These are phyloP conservation scores for Meloe dianella DNA, from an alignment of 2,888 invertebrate genomes.

Conservation along the genomic window DNA sequence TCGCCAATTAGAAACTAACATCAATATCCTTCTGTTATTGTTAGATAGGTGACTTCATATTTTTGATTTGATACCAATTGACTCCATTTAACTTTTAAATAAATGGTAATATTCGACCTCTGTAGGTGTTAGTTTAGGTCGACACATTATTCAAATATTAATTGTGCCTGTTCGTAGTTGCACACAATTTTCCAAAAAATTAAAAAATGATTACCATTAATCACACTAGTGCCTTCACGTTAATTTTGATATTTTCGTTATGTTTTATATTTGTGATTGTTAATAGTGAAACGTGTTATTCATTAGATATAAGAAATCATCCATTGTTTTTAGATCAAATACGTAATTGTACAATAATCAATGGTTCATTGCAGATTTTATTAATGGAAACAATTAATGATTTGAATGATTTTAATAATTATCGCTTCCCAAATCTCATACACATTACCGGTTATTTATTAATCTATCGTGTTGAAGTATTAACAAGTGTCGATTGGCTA, in stretches of 20 bases:
- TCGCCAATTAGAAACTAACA: background rate
- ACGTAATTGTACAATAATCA: slow-evolving; percentile 74
- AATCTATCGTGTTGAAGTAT: slow-evolving; percentile 76
- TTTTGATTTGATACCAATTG: background rate
- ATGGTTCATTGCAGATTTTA: slow-evolving; percentile 78
- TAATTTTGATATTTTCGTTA: background rate
- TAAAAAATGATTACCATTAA: too few relatives aligned
- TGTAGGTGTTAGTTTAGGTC: background rate
- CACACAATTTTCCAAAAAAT: background rate
- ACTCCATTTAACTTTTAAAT: background rate
- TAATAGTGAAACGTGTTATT: slow-evolving; percentile 61
- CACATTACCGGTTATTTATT: slow-evolving; percentile 87
- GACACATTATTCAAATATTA: background rate
- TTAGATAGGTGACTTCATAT: background rate
- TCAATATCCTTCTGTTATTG: background rate
- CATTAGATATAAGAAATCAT: slow-evolving; percentile 65
- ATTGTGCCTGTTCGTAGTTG: background rate
- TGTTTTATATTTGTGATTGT: slow-evolving; percentile 13
- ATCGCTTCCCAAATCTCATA: slow-evolving; percentile 72
- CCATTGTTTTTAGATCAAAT: slow-evolving; percentile 60
- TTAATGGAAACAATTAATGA: slow-evolving; percentile 64
- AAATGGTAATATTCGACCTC: background rate
- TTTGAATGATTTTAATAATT: slow-evolving; percentile 54
- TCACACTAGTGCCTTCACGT: background rate
- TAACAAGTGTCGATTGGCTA: slow-evolving; percentile 73